A percentile compares a stretch with the other conserved stretches of the same genome.
These are phyloP conservation scores for Sycophila texana DNA, from an alignment of 2,888 invertebrate species.

Conservation along the genomic window DNA sequence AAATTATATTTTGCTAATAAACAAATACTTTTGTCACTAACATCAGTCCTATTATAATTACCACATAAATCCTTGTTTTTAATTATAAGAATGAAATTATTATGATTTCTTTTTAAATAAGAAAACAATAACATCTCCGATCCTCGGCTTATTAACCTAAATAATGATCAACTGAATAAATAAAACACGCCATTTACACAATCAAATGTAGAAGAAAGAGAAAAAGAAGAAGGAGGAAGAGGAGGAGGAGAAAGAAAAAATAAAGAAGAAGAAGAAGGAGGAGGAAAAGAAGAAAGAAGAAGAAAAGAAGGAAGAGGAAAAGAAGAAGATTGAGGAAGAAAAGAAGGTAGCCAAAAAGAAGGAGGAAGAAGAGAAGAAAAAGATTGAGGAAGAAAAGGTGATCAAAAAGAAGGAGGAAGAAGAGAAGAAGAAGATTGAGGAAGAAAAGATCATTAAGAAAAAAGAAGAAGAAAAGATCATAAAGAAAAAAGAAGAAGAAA, in stretches of 20 bases:
- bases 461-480: no score
- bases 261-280: constrained; percentile 30
- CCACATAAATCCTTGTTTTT: not conserved
- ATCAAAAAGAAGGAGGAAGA: constrained; percentile 33
- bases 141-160: constrained; percentile 11
- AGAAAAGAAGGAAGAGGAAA: constrained; percentile 12
- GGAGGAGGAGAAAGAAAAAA: constrained; percentile 54
- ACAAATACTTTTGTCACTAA: constrained; percentile 13
- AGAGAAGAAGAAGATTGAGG: constrained; percentile 11
- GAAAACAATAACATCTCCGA: no score
- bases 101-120: not conserved
- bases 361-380: constrained; percentile 21
- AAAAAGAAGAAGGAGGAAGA: constrained; percentile 72
- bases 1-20: not conserved
- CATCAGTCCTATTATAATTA: not conserved
- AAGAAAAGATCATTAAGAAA: constrained; percentile 11
- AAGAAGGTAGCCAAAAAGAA: constrained; percentile 17
- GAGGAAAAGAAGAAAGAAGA: constrained; percentile 23
- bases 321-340: constrained; percentile 2
- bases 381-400: constrained; percentile 1
- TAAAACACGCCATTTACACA: constrained; percentile 9
- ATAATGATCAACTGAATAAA: not conserved
- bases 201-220: not conserved
- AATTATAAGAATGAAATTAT: not conserved
- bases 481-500: not conserved